Conservation (phyloP, 2,797 vertebrate genomes). For the Eospalax fontanierii region DNA sequence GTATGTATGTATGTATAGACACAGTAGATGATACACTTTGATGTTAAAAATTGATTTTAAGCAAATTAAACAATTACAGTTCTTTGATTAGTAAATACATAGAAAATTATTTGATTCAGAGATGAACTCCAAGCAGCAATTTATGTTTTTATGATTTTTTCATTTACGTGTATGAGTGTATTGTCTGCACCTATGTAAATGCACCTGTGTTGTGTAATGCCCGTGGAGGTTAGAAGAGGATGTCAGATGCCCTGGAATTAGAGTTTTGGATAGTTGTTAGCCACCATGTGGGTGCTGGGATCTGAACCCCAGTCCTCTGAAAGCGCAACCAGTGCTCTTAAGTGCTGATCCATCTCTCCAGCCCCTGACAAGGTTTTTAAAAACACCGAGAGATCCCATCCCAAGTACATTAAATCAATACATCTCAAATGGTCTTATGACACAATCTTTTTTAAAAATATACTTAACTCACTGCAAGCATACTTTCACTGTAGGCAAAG, state of each 20-base stretch:
- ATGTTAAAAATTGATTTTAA: slow-evolving; percentile 18
- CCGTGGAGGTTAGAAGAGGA: too few relatives aligned
- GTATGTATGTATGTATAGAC: neutral
- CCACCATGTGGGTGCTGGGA: too few relatives aligned
- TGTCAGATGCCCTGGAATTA: too few relatives aligned
- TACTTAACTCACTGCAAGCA: neutral
- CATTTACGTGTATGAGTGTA: too few relatives aligned
- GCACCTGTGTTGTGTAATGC: too few relatives aligned
- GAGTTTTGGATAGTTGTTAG: too few relatives aligned
- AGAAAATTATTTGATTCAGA: neutral
- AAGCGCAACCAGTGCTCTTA: too few relatives aligned
- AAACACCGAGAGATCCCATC: neutral
- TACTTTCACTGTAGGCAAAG: neutral
- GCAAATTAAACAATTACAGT: neutral
- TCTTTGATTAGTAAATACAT: neutral
- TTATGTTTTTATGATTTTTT: neutral
- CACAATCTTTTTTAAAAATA: neutral
- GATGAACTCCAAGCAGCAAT: neutral
- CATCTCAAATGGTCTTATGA: neutral
- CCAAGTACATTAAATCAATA: neutral
- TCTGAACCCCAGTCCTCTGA: too few relatives aligned
- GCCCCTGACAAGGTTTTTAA: neutral
- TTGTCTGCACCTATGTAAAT: too few relatives aligned
- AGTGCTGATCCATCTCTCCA: too few relatives aligned
- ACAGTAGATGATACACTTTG: neutral